Percentiles rank a stretch among this genome's conserved stretches.
phyloP scores from a whole-genome alignment of 1,140 invertebrate species.

The Listronotus oregonensis region DNA sequence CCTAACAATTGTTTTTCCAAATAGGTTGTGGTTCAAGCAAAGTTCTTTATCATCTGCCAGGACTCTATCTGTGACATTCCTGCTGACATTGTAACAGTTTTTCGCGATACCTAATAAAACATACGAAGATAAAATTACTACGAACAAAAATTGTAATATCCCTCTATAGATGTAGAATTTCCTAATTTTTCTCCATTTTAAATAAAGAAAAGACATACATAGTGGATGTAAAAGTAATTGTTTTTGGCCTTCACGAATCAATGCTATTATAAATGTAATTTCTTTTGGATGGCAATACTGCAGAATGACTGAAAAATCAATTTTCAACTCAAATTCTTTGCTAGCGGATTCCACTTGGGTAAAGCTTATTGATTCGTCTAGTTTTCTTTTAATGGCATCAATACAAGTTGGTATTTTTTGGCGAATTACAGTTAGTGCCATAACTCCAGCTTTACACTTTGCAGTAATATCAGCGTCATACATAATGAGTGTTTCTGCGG shows the following conservation, averaged over 20 bases:
- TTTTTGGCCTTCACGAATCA: slow-evolving; percentile 81
- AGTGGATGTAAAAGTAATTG: slow-evolving; percentile 80
- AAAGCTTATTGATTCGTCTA: slow-evolving; percentile 76
- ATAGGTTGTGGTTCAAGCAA: slow-evolving; percentile 73
- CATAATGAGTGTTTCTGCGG: slow-evolving; percentile 79
- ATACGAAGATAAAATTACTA: slow-evolving; percentile 75
- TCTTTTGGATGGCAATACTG: slow-evolving; percentile 77
- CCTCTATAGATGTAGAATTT: slow-evolving; percentile 81
- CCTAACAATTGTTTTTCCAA: slow-evolving; percentile 69
- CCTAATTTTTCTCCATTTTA: slow-evolving; percentile 86
- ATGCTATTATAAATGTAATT: slow-evolving; percentile 77
- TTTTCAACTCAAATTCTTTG: slow-evolving; percentile 76
- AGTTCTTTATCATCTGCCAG: slow-evolving; percentile 62
- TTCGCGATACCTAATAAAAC: slow-evolving; percentile 77
- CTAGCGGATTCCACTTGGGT: slow-evolving; percentile 73
- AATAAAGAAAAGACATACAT: slow-evolving; percentile 78
- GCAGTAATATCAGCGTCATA: slow-evolving; percentile 83
- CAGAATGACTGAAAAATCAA: slow-evolving; percentile 77
- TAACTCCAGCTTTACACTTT: slow-evolving; percentile 78
- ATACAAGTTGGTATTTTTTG: slow-evolving; percentile 80
- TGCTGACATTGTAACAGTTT: slow-evolving; percentile 76
- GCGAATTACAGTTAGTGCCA: slow-evolving; percentile 78
- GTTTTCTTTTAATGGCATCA: slow-evolving; percentile 72
- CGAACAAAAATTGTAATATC: slow-evolving; percentile 77
- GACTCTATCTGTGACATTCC: slow-evolving; percentile 68